Evolutionary conservation across 2,797 vertebrate species (phyloP).

Genomic region (Aselliscus stoliczkanus): DNA sequence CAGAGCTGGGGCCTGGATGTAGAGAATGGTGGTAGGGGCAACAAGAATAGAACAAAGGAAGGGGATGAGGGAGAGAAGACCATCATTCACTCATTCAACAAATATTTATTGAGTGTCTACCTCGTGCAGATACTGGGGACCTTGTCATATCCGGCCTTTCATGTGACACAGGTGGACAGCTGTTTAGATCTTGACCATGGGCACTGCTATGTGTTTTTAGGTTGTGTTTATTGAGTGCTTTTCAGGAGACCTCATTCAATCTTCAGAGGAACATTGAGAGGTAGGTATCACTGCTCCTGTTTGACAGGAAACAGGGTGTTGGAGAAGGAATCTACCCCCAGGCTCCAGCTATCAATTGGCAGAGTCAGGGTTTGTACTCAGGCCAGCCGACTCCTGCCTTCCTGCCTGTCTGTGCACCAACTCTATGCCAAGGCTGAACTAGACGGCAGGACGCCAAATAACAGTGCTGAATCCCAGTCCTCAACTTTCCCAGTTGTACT

Average conservation of each 20-base stretch:
- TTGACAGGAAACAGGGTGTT: neutral
- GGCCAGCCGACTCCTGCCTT: neutral
- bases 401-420: neutral
- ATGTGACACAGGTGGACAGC: neutral
- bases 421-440: neutral
- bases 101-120: neutral
- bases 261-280: neutral
- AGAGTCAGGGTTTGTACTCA: neutral
- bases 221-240: neutral
- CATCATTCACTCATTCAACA: neutral
- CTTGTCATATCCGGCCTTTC: neutral
- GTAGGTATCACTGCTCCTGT: neutral
- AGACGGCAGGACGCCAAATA: neutral
- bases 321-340: neutral
- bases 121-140: neutral
- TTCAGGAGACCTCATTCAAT: neutral
- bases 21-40: neutral
- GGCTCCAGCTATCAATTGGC: neutral
- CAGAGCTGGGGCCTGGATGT: slow-evolving; percentile 34
- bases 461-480: neutral
- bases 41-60: neutral
- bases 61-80: neutral
- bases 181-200: neutral
- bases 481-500: neutral
- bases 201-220: neutral